Percentiles rank a stretch among this genome's conserved stretches.
These are phyloP conservation scores for Vulpes lagopus DNA, from an alignment of 2,113 vertebrate genomes.

Conservation along the genomic window DNA sequence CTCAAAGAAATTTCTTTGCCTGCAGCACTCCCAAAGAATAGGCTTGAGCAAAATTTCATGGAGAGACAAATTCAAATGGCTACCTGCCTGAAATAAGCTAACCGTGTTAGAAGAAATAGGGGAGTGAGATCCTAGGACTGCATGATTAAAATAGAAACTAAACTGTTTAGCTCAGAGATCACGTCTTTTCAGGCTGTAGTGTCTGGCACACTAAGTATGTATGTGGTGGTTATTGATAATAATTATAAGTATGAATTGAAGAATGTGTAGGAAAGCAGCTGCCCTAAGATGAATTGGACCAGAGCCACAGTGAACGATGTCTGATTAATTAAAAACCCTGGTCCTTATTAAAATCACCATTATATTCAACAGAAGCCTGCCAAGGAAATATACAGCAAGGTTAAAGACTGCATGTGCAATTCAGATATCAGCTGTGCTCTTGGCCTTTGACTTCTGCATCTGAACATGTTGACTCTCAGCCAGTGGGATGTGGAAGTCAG, in stretches of 20 bases:
- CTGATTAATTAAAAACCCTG: slow-evolving; percentile 75
- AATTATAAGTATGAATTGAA: slow-evolving; percentile 43
- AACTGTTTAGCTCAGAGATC: background rate
- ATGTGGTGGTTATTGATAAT: slow-evolving; percentile 38
- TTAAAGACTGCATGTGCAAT: background rate
- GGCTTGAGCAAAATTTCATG: background rate
- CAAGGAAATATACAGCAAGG: background rate
- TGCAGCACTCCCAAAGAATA: background rate
- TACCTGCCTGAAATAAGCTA: slow-evolving; percentile 34
- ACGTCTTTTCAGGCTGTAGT: background rate
- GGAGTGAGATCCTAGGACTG: background rate
- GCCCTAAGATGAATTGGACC: slow-evolving; percentile 62
- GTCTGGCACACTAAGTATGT: background rate
- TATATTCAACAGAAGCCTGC: slow-evolving; percentile 45
- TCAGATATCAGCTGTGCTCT: background rate
- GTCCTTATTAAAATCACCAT: slow-evolving; percentile 51
- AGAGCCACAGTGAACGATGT: slow-evolving; percentile 19
- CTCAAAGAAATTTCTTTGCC: slow-evolving; percentile 44
- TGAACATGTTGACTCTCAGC: background rate
- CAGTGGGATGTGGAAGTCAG: background rate
- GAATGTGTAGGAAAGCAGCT: slow-evolving; percentile 58
- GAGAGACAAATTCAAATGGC: slow-evolving; percentile 11
- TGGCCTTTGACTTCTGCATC: background rate
- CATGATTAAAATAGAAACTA: slow-evolving; percentile 23
- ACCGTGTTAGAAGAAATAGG: background rate